phyloP scores from a whole-genome alignment of 2,888 invertebrate genomes.

The Nyleta sp. region DNA sequence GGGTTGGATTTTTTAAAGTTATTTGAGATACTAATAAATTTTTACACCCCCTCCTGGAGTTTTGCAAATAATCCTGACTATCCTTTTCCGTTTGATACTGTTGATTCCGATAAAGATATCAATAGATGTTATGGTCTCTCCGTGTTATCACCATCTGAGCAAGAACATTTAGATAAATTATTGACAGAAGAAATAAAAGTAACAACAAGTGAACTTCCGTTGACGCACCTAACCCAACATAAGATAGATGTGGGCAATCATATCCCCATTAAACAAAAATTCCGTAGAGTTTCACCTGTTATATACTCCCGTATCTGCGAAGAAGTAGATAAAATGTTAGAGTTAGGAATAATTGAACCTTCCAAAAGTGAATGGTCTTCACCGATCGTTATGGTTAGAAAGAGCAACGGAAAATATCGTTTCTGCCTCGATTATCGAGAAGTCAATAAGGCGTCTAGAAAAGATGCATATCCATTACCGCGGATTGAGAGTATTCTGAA shows the following conservation, averaged over 20 bases:
- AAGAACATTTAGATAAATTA: background rate
- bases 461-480: constrained; percentile 40
- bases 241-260: constrained; percentile 23
- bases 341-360: constrained; percentile 67
- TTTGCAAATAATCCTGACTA: background rate
- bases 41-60: background rate
- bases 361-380: constrained; percentile 68
- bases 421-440: constrained; percentile 71
- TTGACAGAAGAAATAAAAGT: background rate
- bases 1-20: background rate
- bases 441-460: constrained; percentile 70
- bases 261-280: constrained; percentile 19
- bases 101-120: too few species aligned
- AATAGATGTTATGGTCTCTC: too few species aligned
- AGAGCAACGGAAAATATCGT: constrained; percentile 69
- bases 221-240: background rate
- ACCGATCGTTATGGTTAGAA: constrained; percentile 70
- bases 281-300: constrained; percentile 25
- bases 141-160: too few species aligned
- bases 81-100: too few species aligned
- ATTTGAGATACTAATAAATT: background rate
- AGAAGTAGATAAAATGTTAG: constrained; percentile 74
- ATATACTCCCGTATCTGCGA: constrained; percentile 15
- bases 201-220: background rate
- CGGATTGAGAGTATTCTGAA: constrained; percentile 17